These are phyloP conservation scores for Leucoraja erinaceus DNA, from an alignment of 2,113 vertebrate genomes.

Conservation along the genomic window DNA sequence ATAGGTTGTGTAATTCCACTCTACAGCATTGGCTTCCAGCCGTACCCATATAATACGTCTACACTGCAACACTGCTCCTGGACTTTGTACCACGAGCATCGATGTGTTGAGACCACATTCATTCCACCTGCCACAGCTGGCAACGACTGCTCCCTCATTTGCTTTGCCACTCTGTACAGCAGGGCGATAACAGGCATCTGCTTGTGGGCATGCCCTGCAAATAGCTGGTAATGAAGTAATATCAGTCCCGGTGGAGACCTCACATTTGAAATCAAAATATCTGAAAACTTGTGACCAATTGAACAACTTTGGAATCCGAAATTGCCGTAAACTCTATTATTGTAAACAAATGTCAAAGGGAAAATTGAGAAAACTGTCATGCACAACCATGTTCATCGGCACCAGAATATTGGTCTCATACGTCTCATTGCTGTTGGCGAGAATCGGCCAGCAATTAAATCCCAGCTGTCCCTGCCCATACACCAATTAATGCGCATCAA, in stretches of 20 bases:
- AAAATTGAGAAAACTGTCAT: not conserved
- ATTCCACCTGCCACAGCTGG: not conserved
- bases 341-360: not conserved
- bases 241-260: not conserved
- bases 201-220: not conserved
- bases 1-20: not conserved
- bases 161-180: not conserved
- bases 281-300: conserved; percentile 18
- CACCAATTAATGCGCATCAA: not conserved
- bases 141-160: not conserved
- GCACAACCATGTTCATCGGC: not conserved
- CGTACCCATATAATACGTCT: not conserved
- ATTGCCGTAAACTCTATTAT: not conserved
- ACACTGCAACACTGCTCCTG: not conserved
- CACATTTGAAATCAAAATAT: not conserved
- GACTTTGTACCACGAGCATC: not conserved
- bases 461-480: not conserved
- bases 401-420: not conserved
- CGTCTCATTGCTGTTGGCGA: not conserved
- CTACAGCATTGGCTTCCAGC: not conserved
- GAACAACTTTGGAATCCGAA: not conserved
- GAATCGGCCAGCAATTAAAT: not conserved
- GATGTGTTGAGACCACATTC: not conserved
- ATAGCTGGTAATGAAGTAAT: not conserved
- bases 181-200: not conserved